Evolutionary conservation across 1,140 invertebrate species (phyloP).

Genomic region (Drosophila tsacasi): DNA sequence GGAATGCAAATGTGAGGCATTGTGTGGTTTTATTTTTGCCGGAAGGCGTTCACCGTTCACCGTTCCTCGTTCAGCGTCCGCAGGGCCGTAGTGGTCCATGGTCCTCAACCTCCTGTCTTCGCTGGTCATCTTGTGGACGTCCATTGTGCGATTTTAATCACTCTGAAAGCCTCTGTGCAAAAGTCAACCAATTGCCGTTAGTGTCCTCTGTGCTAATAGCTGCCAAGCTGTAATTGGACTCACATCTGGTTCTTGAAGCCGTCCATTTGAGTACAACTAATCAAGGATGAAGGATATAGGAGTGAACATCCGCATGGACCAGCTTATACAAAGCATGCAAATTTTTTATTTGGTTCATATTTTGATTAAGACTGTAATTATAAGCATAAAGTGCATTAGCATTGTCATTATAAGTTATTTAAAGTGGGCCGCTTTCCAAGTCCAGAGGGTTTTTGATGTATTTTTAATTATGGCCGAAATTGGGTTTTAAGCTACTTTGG

Average conservation of each 20-base stretch:
- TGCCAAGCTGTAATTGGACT: conserved; percentile 40
- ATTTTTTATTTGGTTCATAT: background rate
- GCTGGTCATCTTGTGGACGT: conserved; percentile 62
- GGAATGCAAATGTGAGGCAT: conserved; percentile 78
- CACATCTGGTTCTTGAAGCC: conserved; percentile 2
- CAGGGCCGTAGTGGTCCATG: conserved; percentile 4
- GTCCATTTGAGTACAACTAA: background rate
- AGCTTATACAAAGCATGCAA: background rate
- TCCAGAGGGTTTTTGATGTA: conserved; percentile 19
- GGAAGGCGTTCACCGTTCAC: conserved; percentile 52
- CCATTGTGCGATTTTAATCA: conserved; percentile 77
- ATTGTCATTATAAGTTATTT: conserved; percentile 1
- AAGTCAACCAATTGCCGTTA: conserved; percentile 67
- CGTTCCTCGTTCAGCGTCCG: conserved; percentile 25
- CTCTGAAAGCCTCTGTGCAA: conserved; percentile 69
- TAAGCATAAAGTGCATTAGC: background rate
- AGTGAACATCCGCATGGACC: background rate
- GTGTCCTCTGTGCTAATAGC: conserved; percentile 54
- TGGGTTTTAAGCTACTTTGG: conserved; percentile 13
- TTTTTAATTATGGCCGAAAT: conserved; percentile 64
- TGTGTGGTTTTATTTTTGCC: conserved; percentile 78
- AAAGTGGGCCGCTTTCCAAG: background rate
- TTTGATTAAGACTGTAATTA: background rate
- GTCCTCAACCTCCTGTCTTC: conserved; percentile 6
- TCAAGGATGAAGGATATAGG: background rate